Evolutionary conservation across 1,140 invertebrate genomes (phyloP), one percentile per base, ranked within the genome.

Genomic region (Orius insidiosus): DNA sequence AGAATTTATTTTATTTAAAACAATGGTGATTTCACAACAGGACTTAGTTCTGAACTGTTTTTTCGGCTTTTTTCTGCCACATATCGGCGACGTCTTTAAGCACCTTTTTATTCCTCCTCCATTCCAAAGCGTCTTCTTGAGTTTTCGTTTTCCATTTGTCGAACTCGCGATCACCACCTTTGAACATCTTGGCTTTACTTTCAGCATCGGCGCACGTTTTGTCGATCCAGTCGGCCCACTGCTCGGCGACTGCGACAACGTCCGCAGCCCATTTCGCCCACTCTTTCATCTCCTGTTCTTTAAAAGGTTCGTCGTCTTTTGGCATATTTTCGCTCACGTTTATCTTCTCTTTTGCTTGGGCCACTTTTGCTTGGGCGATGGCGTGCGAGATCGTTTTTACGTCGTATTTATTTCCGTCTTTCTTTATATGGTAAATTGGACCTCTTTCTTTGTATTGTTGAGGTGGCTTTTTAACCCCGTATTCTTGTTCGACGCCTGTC

Each of bases 71-170:
- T 39, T 47, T 15, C 7, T 33, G 9, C 47, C 47, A 48, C 24
- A 19, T 16, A n/a, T 18, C n/a, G 4, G 39, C 39, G 16, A 31
- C 13, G n/a, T 30, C 11, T 15, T 42, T 31, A 3, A 48, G 10
- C 9, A 39, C 16, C 24, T 48, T 48, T 40, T 48, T 48, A 35
- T 44, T 48, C 16, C 47, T 33, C 14, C 39, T 40, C 40, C 39
- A 48, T 24, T 48, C 47, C n/a, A 48, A 18, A 24, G 47, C 47
- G 10, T 42, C n/a, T 15, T 1, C n/a, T 24, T 33, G 15, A n/a
- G 47, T 31, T 11, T 32, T 31, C 13, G 14, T 18, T 40, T 36
- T 42, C 30, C 30, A 48, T 4, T 43, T 34, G n/a, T 15, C 14
- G 13, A 9, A 35, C 31, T 35, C 15, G 9, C 5, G 18, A 5